These are phyloP conservation scores for Catharus minimus DNA, from an alignment of 2,113 vertebrate species.

Conservation along the genomic window DNA sequence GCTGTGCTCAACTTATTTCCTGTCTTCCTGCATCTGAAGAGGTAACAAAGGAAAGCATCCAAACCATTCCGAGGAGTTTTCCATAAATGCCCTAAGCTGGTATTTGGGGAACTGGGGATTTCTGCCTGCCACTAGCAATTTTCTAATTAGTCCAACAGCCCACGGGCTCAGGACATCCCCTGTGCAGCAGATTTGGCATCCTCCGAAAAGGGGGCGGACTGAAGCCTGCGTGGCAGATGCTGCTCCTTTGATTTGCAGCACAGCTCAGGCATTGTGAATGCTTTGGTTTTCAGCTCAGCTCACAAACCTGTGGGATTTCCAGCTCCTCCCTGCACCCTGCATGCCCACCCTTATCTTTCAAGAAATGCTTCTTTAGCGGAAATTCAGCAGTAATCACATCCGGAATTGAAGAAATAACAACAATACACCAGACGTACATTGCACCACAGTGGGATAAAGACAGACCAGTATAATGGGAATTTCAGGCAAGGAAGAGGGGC, in stretches of 20 bases:
- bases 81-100: background rate
- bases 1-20: slow-evolving; percentile 23
- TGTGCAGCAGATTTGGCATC: background rate
- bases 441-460: background rate
- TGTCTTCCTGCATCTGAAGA: background rate
- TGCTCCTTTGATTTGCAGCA: background rate
- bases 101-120: slow-evolving; percentile 26
- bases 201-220: background rate
- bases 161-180: background rate
- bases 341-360: background rate
- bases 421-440: background rate
- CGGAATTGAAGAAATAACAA: background rate
- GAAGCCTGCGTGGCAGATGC: background rate
- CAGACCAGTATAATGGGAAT: background rate
- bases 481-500: background rate
- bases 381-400: background rate
- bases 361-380: background rate
- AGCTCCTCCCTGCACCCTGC: background rate
- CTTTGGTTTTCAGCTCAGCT: background rate
- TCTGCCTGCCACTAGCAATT: slow-evolving; percentile 42
- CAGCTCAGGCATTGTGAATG: background rate
- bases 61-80: background rate
- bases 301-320: background rate
- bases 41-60: background rate
- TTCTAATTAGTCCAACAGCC: slow-evolving; percentile 24